Conservation (phyloP, 2,888 invertebrate species). For the Eupithecia tripunctaria region DNA sequence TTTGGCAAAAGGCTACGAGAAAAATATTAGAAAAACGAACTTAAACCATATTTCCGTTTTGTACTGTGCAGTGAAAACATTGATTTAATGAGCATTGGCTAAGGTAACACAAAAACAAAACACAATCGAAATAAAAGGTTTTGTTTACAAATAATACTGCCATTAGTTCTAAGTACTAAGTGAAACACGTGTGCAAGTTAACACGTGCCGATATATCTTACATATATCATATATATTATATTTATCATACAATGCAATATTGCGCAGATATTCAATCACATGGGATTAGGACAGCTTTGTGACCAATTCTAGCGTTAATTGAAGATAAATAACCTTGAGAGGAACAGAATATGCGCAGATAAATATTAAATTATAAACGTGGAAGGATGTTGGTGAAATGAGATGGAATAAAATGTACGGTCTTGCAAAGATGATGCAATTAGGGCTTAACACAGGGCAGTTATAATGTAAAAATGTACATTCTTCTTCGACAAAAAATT, state of each 20-base stretch:
- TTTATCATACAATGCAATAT: not conserved
- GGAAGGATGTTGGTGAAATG: not conserved
- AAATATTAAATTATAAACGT: not conserved
- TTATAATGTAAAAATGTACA: too few species aligned
- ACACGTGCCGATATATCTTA: not conserved
- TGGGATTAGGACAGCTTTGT: not conserved
- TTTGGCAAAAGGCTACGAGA: not conserved
- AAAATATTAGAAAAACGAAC: not conserved
- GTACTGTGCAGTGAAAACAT: not conserved
- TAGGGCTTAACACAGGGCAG: too few species aligned
- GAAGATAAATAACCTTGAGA: not conserved
- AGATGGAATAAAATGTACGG: not conserved
- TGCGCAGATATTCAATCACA: slow-evolving; percentile 1
- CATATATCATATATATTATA: too few species aligned
- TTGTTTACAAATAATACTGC: slow-evolving; percentile 3
- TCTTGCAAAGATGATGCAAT: not conserved
- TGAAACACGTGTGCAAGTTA: not conserved
- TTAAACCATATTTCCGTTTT: not conserved
- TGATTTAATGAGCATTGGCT: not conserved
- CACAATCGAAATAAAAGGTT: not conserved
- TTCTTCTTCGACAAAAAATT: too few species aligned
- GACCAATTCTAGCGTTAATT: not conserved
- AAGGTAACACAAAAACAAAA: not conserved
- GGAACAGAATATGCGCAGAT: not conserved
- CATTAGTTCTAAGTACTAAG: not conserved